Evolutionary conservation across 2,113 vertebrate genomes (phyloP).

Genomic region (Anthoscopus minutus): DNA sequence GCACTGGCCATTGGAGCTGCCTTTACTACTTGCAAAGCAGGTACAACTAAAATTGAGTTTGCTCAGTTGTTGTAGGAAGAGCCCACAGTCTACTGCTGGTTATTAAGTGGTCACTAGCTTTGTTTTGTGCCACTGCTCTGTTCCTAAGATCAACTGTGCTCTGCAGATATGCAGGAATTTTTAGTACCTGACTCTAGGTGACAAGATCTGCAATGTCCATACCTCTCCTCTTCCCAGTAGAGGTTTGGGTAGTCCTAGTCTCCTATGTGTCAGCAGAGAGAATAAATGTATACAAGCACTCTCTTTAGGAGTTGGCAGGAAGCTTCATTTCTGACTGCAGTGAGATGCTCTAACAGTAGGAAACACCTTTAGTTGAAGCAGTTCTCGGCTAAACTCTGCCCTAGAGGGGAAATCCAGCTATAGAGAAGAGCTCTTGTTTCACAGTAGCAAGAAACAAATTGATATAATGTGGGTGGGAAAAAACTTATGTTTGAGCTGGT

Average conservation of each 20-base stretch:
- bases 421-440: neutral
- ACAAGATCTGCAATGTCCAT: neutral
- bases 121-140: neutral
- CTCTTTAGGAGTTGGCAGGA: neutral
- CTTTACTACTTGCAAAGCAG: neutral
- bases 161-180: constrained; percentile 32
- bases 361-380: neutral
- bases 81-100: neutral
- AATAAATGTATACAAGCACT: neutral
- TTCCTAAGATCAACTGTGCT: neutral
- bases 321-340: neutral
- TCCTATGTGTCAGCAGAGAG: neutral
- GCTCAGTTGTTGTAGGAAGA: neutral
- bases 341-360: neutral
- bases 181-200: neutral
- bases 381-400: constrained; percentile 6
- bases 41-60: neutral
- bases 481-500: neutral
- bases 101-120: neutral
- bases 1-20: neutral
- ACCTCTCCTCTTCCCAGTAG: neutral
- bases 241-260: neutral
- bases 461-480: neutral
- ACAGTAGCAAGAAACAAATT: neutral
- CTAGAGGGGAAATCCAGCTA: neutral